Base-by-base conservation (phyloP, 2,888 invertebrate species). In the Drosophila kanekoi region DNA sequence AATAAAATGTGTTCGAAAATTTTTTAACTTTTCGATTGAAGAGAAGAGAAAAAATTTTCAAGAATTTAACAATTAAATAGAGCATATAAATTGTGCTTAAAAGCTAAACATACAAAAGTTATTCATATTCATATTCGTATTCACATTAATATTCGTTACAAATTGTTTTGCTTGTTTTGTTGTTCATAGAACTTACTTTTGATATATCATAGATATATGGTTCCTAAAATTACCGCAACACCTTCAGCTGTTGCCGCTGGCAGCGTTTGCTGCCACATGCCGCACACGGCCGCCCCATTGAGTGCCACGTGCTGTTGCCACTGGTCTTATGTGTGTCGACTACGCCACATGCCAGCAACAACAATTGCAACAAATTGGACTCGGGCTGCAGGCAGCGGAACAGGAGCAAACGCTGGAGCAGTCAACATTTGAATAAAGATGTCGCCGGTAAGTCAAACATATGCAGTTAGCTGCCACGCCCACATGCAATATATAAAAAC, bases 181-280 rank as follows among this genome's bases (percentile, higher is more conserved):
- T 93, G 97, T 97, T 97, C 97, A 97, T 96, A 97, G 97, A 97
- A 97, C 97, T 96, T 97, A 97, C 97, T 94, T 94, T 93, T 95
- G 95, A 97, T 97, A 97, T 97, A 97, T 97, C 97, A 97, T 97
- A 96, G 97, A 97, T 97, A 97, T 97, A 97, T 97, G 96, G 96
- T 96, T 96, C 95, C 94, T 78, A 96, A 96, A 95, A 95, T 95
- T 95, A 95, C 95, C 95, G 94, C 93, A 93, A 93, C 93, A 83
- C 79, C 92, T 88, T 85, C 86, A 79, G 54, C 44, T 65, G 52
- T 16, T 32, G 37, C 63, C 72, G 75, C 67, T 66, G 72, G 40
- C 65, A 61, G 51, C 53, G 48, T 14, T 16, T 41, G 59, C 49
- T 40, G 44, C 53, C 43, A 37, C 37, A 16, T 33, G 44, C 32